phyloP scores from a whole-genome alignment of 2,888 invertebrate genomes.

The Carabus problematicus region DNA sequence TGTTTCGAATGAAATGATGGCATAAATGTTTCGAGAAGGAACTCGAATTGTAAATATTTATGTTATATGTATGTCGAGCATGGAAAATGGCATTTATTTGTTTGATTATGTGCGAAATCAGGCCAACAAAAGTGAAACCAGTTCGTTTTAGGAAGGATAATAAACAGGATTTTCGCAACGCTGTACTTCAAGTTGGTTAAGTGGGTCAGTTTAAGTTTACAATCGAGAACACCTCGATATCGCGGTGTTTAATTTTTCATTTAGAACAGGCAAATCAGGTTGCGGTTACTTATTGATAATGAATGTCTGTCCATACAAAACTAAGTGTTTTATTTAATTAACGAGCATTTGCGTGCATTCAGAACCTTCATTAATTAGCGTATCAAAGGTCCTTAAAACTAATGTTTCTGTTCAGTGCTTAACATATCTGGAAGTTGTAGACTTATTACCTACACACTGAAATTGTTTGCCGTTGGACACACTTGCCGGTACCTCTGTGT shows the following conservation, averaged over 20 bases:
- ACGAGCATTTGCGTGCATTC: too few relatives aligned
- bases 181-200: not conserved
- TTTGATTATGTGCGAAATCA: conserved; percentile 27
- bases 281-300: conserved; percentile 12
- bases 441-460: too few relatives aligned
- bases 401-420: too few relatives aligned
- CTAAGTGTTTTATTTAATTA: too few relatives aligned
- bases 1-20: too few relatives aligned
- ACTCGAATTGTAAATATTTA: not conserved
- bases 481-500: too few relatives aligned
- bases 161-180: conserved; percentile 2
- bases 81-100: conserved; percentile 26
- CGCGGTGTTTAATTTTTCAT: conserved; percentile 15
- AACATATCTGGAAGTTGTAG: too few relatives aligned
- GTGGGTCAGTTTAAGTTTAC: conserved; percentile 15
- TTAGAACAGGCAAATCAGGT: conserved; percentile 11
- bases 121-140: conserved; percentile 23
- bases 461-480: too few relatives aligned
- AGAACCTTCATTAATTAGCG: too few relatives aligned
- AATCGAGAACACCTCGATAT: conserved; percentile 2
- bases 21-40: conserved; percentile 9
- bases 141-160: conserved; percentile 12
- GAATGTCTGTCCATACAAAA: not conserved
- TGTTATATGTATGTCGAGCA: not conserved
- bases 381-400: too few relatives aligned